Percentiles rank a stretch among this genome's conserved stretches.
Evolutionary conservation across 2,113 vertebrate species (phyloP).

Genomic region (Puntigrus tetrazona): DNA sequence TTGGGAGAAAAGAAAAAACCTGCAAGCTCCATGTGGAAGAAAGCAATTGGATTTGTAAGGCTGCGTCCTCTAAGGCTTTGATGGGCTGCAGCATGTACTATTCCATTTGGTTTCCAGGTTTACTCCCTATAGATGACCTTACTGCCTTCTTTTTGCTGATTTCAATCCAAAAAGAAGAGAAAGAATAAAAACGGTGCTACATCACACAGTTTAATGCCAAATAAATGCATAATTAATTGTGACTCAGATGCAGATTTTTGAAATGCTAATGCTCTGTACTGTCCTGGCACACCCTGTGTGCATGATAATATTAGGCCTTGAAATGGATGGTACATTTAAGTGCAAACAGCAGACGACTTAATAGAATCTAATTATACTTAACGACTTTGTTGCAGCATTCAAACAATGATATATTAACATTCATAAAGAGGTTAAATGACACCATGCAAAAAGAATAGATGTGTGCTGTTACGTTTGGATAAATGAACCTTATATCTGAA

Average conservation of each 20-base stretch:
- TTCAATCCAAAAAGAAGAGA: not conserved
- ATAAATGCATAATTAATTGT: conserved; percentile 44
- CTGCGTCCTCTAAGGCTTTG: conserved; percentile 25
- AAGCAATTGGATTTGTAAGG: conserved; percentile 36
- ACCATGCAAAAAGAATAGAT: conserved; percentile 8
- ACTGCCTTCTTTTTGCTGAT: conserved; percentile 1
- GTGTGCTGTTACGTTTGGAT: conserved; percentile 19
- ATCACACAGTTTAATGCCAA: conserved; percentile 12
- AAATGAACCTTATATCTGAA: conserved; percentile 24
- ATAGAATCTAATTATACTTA: conserved; percentile 1
- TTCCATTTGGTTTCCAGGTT: conserved; percentile 2
- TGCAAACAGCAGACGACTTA: not conserved
- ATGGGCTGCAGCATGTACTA: conserved; percentile 20
- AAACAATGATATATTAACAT: conserved; percentile 9
- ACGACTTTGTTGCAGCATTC: not conserved
- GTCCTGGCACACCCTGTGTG: not conserved
- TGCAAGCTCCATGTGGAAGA: conserved; percentile 33
- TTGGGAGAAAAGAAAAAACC: conserved; percentile 36
- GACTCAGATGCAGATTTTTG: conserved; percentile 36
- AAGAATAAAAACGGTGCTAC: not conserved
- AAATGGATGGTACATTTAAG: not conserved
- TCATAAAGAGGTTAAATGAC: conserved; percentile 8
- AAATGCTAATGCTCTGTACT: conserved; percentile 36
- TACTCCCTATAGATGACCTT: conserved; percentile 19
- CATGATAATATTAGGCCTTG: not conserved